phyloP scores from a whole-genome alignment of 1,140 invertebrate genomes.

The Aphelinus certus region DNA sequence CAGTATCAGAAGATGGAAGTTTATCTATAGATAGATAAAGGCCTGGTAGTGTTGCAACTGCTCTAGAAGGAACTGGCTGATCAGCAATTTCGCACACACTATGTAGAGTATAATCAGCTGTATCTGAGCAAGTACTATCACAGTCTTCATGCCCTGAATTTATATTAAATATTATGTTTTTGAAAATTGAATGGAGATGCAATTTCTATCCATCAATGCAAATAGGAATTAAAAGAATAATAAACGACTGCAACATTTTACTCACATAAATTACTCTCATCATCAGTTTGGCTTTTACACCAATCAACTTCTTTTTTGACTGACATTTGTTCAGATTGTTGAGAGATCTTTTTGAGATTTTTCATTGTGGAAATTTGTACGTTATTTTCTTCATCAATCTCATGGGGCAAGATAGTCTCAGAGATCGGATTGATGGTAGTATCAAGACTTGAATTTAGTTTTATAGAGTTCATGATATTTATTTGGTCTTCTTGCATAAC shows the following conservation, averaged over 20 bases:
- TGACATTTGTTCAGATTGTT: not conserved
- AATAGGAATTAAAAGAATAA: not conserved
- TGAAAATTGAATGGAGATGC: conserved; percentile 18
- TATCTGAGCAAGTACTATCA: conserved; percentile 63
- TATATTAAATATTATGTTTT: not conserved
- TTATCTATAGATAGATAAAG: conserved; percentile 73
- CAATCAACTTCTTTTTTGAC: conserved; percentile 31
- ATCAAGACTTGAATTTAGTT: conserved; percentile 39
- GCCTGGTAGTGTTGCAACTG: conserved; percentile 77
- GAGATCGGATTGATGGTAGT: conserved; percentile 17
- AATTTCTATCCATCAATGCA: conserved; percentile 5
- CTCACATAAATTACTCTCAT: conserved; percentile 34
- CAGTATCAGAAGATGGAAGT: conserved; percentile 47
- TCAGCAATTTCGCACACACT: conserved; percentile 72
- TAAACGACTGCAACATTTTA: not conserved
- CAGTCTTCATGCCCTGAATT: conserved; percentile 66
- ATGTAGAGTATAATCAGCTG: conserved; percentile 65
- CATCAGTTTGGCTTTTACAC: conserved; percentile 30
- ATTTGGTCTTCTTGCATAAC: conserved; percentile 64
- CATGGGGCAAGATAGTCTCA: conserved; percentile 36
- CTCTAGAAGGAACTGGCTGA: conserved; percentile 78
- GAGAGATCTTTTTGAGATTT: conserved; percentile 25
- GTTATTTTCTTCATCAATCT: conserved; percentile 36
- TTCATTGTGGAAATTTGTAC: conserved; percentile 32
- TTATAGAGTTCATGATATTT: conserved; percentile 58